phyloP scores from a whole-genome alignment of 2,113 vertebrate genomes.

The Psettodes erumei region DNA sequence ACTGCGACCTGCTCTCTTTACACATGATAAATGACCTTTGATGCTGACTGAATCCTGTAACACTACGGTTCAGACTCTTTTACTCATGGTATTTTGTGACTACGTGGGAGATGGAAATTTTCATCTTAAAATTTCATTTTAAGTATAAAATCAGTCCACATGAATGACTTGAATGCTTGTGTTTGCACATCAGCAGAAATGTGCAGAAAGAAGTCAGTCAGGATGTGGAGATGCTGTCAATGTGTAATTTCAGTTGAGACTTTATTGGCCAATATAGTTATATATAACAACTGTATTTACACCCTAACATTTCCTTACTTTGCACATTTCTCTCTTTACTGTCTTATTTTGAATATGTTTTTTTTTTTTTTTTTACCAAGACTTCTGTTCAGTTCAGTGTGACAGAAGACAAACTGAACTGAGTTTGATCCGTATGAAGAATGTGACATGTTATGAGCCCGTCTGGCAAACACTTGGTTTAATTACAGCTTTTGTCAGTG shows the following conservation, averaged over 20 bases:
- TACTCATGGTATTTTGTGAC: neutral
- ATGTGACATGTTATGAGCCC: neutral
- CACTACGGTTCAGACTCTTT: no score
- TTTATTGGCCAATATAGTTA: conserved; percentile 58
- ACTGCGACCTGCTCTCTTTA: neutral
- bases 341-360: conserved; percentile 9
- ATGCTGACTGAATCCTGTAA: no score
- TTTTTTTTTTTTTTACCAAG: no score
- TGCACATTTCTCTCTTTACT: conserved; percentile 34
- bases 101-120: neutral
- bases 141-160: neutral
- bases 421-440: neutral
- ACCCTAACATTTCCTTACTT: conserved; percentile 12
- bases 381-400: neutral
- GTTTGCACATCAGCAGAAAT: conserved; percentile 4
- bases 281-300: conserved; percentile 27
- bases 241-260: conserved; percentile 32
- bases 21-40: neutral
- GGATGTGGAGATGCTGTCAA: conserved; percentile 36
- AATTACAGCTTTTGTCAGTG: neutral
- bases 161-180: neutral
- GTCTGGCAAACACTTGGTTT: neutral
- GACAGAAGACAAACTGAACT: neutral
- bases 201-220: neutral
- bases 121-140: neutral